Evolutionary conservation across 2,888 invertebrate species (phyloP), one percentile per base, ranked within the genome.

Genomic region (Leptothorax acervorum): DNA sequence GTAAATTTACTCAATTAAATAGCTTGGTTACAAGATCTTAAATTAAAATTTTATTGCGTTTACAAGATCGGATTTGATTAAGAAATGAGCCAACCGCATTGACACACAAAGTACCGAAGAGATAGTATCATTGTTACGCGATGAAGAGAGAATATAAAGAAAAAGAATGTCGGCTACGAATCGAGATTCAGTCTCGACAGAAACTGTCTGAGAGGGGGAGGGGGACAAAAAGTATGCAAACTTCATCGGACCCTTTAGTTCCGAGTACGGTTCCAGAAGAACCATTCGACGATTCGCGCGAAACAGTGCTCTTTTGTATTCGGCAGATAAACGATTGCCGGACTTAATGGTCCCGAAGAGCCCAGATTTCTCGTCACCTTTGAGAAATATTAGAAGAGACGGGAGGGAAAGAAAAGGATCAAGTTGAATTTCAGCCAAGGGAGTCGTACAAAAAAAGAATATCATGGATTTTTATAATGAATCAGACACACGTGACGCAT

Each of bases 291-390:
- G 63, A 66, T 66, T 65, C 45, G 65, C 81, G 71, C 81, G 81
- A 84, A 71, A 84, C 83, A 84, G 83, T 65, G 63, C 68, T 65
- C 83, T 73, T 81, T 79, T 81, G 81, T 82, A 70, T 71, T 66
- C 65, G 39, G 57, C 6, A 84, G 65, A 81, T 63, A 81, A 81
- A 63, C 84, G 73, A 70, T 48, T 81, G 71, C 55, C 42, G 23
- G 51, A 31, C 81, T 81, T 82, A 81, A 84, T 71, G 62, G 31
- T 42, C 65, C 65, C 55, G 42, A 65, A 81, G 73, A 65, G 65
- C 57, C 51, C 55, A 18, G 73, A 55, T 63, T 79, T 84, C 55
- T 81, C 73, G 71, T 73, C 81, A 81, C 71, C 66, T 65, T 82
- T 39, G 35, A 71, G 60, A 71, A 81, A 71, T 62, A 60, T 81